Conservation (phyloP, 1,140 invertebrate genomes). For the Drosophila sucinea region DNA sequence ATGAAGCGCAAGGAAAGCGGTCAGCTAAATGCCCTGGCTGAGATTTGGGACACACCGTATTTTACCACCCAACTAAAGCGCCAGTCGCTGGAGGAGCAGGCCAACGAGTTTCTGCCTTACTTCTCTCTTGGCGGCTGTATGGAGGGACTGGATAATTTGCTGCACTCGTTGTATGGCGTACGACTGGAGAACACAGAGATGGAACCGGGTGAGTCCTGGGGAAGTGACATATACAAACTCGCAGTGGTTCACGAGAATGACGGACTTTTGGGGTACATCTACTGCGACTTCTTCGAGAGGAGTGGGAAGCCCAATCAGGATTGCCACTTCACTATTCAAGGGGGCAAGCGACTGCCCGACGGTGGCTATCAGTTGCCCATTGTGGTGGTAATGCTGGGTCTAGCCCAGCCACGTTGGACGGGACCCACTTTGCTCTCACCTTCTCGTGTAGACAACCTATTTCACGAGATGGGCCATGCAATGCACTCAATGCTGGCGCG, state of each 20-base stretch:
- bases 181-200: conserved; percentile 88
- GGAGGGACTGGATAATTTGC: conserved; percentile 96
- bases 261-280: conserved; percentile 95
- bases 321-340: conserved; percentile 99
- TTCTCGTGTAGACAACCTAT: conserved; percentile 96
- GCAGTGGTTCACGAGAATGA: conserved; percentile 91
- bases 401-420: conserved; percentile 89
- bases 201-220: conserved; percentile 91
- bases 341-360: conserved; percentile 91
- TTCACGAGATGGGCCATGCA: conserved; percentile 99
- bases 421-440: conserved; percentile 92
- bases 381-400: conserved; percentile 96
- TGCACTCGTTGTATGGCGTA: conserved; percentile 92
- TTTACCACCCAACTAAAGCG: conserved; percentile 89
- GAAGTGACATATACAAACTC: conserved; percentile 94
- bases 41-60: conserved; percentile 94
- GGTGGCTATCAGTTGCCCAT: conserved; percentile 96
- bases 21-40: conserved; percentile 83
- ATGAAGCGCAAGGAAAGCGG: conserved; percentile 86
- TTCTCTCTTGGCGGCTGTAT: conserved; percentile 97
- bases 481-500: conserved; percentile 99
- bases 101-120: conserved; percentile 91
- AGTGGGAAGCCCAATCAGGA: conserved; percentile 96
- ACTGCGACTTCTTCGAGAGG: conserved; percentile 98
- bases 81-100: conserved; percentile 87